Evolutionary conservation across 2,888 invertebrate species (phyloP), one percentile per base, ranked within the genome.

Genomic region (Tiliacea citrago): DNA sequence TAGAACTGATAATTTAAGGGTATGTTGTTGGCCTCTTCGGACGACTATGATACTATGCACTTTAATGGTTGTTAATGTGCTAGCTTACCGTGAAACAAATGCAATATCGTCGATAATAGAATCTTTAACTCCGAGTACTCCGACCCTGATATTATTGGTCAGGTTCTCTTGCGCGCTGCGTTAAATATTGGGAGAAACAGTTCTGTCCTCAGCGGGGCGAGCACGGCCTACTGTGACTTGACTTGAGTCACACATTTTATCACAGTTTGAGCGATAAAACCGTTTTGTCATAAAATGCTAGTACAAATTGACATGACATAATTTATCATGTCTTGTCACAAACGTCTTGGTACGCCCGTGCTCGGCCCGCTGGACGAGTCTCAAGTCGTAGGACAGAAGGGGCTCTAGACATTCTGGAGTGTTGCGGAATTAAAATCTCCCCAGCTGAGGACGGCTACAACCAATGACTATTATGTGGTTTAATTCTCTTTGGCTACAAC

Each of bases 1-100:
- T 82, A 69, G 47, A 45, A 42, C 51, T 62, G 79, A 79, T 79
- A 61, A 73, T 78, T 73, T 66, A 66, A 77, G 81, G 66, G 61
- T 58, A 24, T 66, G 53, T 58, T 57, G 42, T 53, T 73, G 42
- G 49, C 80, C 72, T 83, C 69, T 51, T 72, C 57, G 24, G 53
- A 63, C 24, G 35, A 58, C 42, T 65, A 61, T 13, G 3, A 16
- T 45, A 61, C 8, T 73, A 60, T 24, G 29, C 53, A 63, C 12
- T 57, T 61, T 16, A 74, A 42, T 13, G 21, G 21, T 24, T 66
- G 10, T 29, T 72, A 77, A 82, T 79, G 10, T 49, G 29, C 75
- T 69, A 18, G 68, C 13, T 72, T 62, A 29, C 75, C 75, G 12
- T 79, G 83, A 58, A 49, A 35, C n/a, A 39, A 69, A 67, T 29